Evolutionary conservation across 1,140 invertebrate species (phyloP).

Genomic region (Macrotrachela quadricornifera): DNA sequence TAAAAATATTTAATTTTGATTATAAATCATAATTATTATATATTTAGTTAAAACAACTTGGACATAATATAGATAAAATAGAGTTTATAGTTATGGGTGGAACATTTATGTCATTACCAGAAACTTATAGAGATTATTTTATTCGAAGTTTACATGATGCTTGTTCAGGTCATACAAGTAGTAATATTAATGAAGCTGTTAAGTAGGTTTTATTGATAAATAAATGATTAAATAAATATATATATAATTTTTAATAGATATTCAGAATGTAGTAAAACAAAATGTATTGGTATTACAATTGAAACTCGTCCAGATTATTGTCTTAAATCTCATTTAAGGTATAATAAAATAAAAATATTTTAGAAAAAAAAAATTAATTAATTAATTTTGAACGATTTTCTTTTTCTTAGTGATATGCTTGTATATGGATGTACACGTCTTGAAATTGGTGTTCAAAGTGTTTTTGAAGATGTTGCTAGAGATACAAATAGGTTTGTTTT

Average conservation of each 20-base stretch:
- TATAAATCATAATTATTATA: too few relatives aligned
- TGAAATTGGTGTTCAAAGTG: slow-evolving; percentile 91
- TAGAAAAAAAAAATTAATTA: too few relatives aligned
- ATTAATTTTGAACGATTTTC: too few relatives aligned
- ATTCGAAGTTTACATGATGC: slow-evolving; percentile 94
- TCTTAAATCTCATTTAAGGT: slow-evolving; percentile 61
- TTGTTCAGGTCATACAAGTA: slow-evolving; percentile 74
- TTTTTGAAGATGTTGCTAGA: slow-evolving; percentile 89
- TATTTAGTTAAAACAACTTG: slow-evolving; percentile 57
- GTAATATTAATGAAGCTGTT: slow-evolving; percentile 74
- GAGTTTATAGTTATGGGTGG: slow-evolving; percentile 99
- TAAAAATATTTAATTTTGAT: too few relatives aligned
- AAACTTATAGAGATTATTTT: slow-evolving; percentile 92
- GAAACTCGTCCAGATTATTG: slow-evolving; percentile 98
- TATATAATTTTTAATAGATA: slow-evolving; percentile 29
- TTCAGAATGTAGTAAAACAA: slow-evolving; percentile 73
- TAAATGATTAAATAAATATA: too few relatives aligned
- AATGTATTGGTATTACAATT: slow-evolving; percentile 98
- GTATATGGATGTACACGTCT: slow-evolving; percentile 81
- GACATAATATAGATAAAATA: slow-evolving; percentile 94
- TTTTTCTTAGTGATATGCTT: slow-evolving; percentile 57
- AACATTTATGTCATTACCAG: slow-evolving; percentile 90
- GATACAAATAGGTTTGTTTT: slow-evolving; percentile 55
- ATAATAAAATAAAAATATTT: too few relatives aligned
- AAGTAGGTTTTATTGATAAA: slow-evolving; percentile 28